These are phyloP conservation scores for Peromyscus polionotus DNA, from an alignment of 2,113 vertebrate genomes.

Conservation along the genomic window DNA sequence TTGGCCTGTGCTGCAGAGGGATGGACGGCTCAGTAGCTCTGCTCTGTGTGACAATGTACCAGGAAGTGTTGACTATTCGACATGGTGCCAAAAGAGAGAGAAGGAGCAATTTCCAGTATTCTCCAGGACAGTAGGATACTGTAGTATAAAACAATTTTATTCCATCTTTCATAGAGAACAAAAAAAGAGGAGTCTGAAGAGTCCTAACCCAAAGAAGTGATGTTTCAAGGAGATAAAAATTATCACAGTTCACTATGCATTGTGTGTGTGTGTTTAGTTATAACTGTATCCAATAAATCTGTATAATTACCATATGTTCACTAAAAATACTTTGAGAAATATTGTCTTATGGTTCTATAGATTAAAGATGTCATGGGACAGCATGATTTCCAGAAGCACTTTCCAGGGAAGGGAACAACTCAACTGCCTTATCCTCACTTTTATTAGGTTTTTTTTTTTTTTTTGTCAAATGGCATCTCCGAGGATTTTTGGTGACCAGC, in stretches of 20 bases:
- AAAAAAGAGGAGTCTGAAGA: neutral
- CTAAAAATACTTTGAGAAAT: constrained; percentile 19
- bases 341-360: neutral
- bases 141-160: neutral
- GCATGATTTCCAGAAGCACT: neutral
- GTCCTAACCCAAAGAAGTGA: neutral
- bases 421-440: neutral
- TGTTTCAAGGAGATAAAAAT: neutral
- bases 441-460: neutral
- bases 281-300: neutral
- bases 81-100: neutral
- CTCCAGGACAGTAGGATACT: neutral
- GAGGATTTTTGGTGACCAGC: constrained; percentile 2
- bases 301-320: neutral
- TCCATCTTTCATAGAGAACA: neutral
- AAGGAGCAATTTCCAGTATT: neutral
- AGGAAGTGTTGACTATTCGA: neutral
- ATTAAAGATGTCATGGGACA: neutral
- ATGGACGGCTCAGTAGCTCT: neutral
- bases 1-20: neutral
- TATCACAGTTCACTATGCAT: neutral
- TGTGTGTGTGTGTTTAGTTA: neutral
- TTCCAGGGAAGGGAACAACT: neutral
- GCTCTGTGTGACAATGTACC: neutral
- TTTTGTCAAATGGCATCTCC: neutral